Percentiles rank a stretch among this genome's conserved stretches.
phyloP scores from a whole-genome alignment of 2,888 invertebrate species.

The Syrphus vitripennis region DNA sequence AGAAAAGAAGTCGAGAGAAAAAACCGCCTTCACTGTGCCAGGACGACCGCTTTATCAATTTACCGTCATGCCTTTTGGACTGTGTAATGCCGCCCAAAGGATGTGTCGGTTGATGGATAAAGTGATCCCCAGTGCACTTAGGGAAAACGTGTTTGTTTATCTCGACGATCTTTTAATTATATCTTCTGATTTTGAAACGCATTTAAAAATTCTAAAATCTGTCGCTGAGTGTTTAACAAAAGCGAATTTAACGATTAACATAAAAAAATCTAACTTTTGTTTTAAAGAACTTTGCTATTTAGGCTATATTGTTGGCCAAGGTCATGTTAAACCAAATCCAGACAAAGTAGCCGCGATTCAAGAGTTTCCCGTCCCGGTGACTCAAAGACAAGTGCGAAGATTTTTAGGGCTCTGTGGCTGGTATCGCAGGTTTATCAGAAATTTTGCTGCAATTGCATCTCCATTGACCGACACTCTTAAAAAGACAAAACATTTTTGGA shows the following conservation, averaged over 20 bases:
- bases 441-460: background rate
- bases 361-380: background rate
- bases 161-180: background rate
- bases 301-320: background rate
- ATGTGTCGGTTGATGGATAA: background rate
- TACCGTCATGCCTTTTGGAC: too few species aligned
- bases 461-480: background rate
- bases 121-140: background rate
- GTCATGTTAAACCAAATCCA: background rate
- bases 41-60: too few species aligned
- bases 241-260: background rate
- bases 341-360: background rate
- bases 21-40: too few species aligned
- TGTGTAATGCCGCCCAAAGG: background rate
- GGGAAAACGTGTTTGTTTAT: background rate
- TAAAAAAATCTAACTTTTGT: background rate
- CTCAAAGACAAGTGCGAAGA: background rate
- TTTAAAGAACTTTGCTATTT: background rate
- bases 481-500: background rate
- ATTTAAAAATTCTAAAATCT: background rate
- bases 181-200: background rate
- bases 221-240: background rate
- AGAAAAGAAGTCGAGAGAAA: too few species aligned
- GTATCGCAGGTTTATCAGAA: background rate
- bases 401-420: background rate